Percentiles rank a stretch among this genome's conserved stretches.
These are phyloP conservation scores for Poeciliopsis paucimaculata DNA, from an alignment of 2,797 vertebrate genomes.

Conservation along the genomic window DNA sequence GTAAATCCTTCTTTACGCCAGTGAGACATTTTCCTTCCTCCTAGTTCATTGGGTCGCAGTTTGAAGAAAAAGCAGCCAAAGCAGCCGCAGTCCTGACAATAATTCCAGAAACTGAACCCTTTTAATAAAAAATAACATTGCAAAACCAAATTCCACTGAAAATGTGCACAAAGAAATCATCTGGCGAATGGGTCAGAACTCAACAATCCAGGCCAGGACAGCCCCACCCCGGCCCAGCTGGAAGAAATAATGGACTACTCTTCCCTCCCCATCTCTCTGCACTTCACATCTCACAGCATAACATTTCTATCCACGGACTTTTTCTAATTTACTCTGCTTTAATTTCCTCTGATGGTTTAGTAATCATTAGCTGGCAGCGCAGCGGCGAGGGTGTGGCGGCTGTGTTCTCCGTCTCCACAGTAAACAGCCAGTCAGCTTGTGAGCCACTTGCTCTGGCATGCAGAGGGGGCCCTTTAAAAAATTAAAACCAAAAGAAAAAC, in stretches of 20 bases:
- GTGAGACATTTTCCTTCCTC: slow-evolving; percentile 28
- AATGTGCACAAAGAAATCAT: slow-evolving; percentile 51
- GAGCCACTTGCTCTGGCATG: slow-evolving; percentile 76
- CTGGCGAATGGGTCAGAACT: slow-evolving; percentile 67
- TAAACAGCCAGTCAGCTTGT: slow-evolving; percentile 72
- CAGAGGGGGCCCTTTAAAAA: slow-evolving; percentile 52
- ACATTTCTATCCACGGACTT: not conserved
- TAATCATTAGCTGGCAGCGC: slow-evolving; percentile 27
- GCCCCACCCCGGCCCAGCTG: slow-evolving; percentile 83
- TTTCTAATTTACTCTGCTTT: slow-evolving; percentile 8
- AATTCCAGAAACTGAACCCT: slow-evolving; percentile 12
- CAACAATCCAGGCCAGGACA: slow-evolving; percentile 63
- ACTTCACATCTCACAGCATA: slow-evolving; percentile 6
- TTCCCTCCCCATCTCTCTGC: slow-evolving; percentile 40
- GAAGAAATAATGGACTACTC: slow-evolving; percentile 72
- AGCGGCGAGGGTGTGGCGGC: slow-evolving; percentile 61
- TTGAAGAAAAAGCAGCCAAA: slow-evolving; percentile 11
- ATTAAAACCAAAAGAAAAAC: slow-evolving; percentile 56
- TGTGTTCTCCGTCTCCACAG: slow-evolving; percentile 67
- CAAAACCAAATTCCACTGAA: slow-evolving; percentile 36
- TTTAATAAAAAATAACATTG: slow-evolving; percentile 12
- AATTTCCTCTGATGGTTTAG: slow-evolving; percentile 30
- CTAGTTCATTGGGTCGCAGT: slow-evolving; percentile 20
- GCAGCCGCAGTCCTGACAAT: slow-evolving; percentile 16
- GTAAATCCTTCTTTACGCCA: slow-evolving; percentile 28